Percentiles rank a stretch among this genome's conserved stretches.
phyloP scores from a whole-genome alignment of 1,140 invertebrate species.

The Pseudomyrmex concolor region DNA sequence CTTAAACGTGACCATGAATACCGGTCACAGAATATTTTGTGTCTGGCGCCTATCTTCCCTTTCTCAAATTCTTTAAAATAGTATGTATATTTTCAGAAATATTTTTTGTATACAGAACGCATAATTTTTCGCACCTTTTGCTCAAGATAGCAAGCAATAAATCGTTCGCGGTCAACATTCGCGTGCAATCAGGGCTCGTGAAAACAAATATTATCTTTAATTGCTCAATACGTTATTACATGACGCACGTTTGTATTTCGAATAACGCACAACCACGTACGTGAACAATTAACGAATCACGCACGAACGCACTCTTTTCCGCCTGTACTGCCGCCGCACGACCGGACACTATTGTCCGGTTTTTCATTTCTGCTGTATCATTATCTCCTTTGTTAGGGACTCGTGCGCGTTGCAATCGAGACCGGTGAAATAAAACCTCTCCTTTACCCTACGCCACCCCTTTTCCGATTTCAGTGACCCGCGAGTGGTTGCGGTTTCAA shows the following conservation, averaged over 20 bases:
- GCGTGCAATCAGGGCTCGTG: not conserved
- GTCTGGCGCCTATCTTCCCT: too few relatives aligned
- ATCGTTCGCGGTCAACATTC: not conserved
- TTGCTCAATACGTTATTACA: not conserved
- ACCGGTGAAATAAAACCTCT: conserved; percentile 15
- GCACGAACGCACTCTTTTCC: conserved; percentile 45
- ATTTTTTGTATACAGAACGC: too few relatives aligned
- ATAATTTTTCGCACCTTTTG: too few relatives aligned
- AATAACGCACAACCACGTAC: not conserved
- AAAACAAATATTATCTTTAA: not conserved
- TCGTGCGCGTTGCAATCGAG: conserved; percentile 33
- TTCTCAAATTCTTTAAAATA: too few relatives aligned
- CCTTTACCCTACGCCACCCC: not conserved
- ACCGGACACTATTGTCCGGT: not conserved
- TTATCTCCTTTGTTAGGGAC: conserved; percentile 43
- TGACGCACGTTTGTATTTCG: not conserved
- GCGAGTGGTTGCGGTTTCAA: conserved; percentile 59
- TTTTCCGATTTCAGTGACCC: conserved; percentile 39
- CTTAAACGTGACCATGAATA: too few relatives aligned
- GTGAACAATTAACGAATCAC: conserved; percentile 35
- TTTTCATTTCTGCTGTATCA: conserved; percentile 39
- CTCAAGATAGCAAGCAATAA: not conserved
- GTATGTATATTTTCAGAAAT: too few relatives aligned
- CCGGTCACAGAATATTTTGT: too few relatives aligned
- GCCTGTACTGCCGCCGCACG: not conserved